Evolutionary conservation across 2,113 vertebrate genomes (phyloP), one percentile per base, ranked within the genome.

Genomic region (Collichthys lucidus): DNA sequence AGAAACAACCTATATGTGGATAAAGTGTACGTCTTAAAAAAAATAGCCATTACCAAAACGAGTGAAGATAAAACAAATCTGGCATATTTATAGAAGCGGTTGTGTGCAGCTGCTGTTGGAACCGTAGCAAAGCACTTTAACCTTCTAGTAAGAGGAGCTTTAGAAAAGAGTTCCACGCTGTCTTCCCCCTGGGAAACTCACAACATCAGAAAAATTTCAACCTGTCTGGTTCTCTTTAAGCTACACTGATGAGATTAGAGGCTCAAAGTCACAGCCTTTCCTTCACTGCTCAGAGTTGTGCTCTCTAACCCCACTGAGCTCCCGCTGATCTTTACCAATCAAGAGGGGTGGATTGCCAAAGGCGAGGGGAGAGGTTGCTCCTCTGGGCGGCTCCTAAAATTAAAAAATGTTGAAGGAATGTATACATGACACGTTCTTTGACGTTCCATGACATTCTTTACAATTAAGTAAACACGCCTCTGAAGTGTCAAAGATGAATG

Each of bases 181-280:
- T 68, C 35, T 1, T 0, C 24, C 72, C 47, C 67, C 53, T 62
- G 46, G 74, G 69, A 85, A 55, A 65, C 19, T 56, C 42, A 4
- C 3, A 11, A 50, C 70, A 78, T 74, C 55, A 80, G 55, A 83
- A 80, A 75, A 11, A 44, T 42, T 22, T 79, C 57, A 52, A 72
- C 80, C 59, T 79, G 40, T 60, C 80, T 80, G 77, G 22, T 69
- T 74, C 74, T 52, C 49, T 69, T 79, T 60, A 84, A 50, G n/a
- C 50, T 63, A 61, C 77, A 19, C 73, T 66, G 67, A 81, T 75
- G 29, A 79, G 80, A 84, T 91, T 87, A 80, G 80, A 75, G 67
- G 79, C 80, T 80, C 67, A 68, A 71, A 80, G 66, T 59, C 65
- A 26, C 47, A 53, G 11, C 31, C 35, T 63, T 47, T 77, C 35